These are phyloP conservation scores for Leptobrachium leishanense DNA, from an alignment of 2,113 vertebrate species.

Conservation along the genomic window DNA sequence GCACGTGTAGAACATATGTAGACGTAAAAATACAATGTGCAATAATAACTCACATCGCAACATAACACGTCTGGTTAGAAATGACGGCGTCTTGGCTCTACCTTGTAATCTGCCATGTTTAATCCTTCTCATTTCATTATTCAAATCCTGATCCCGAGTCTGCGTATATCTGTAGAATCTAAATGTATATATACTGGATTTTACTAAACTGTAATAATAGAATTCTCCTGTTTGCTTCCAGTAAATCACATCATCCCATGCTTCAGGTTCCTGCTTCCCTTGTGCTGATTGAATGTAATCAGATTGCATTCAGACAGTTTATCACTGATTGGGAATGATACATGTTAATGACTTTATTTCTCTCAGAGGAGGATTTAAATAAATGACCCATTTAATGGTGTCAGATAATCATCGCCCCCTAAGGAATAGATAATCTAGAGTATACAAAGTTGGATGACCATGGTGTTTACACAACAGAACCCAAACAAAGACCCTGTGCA, in stretches of 20 bases:
- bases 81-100: not conserved
- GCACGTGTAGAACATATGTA: slow-evolving; percentile 2
- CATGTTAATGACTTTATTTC: not conserved
- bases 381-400: not conserved
- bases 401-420: slow-evolving; percentile 19
- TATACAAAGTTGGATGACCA: slow-evolving; percentile 1
- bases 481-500: slow-evolving; percentile 1
- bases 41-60: not conserved
- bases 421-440: slow-evolving; percentile 6
- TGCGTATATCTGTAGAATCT: no score
- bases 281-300: no score
- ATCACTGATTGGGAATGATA: no score
- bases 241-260: no score
- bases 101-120: not conserved
- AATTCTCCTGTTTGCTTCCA: no score
- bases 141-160: no score
- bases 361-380: not conserved
- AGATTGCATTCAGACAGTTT: no score
- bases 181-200: no score
- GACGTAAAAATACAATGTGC: not conserved
- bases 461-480: slow-evolving; percentile 21
- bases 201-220: no score
- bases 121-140: no score
- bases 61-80: not conserved
- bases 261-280: no score